Base-by-base conservation (phyloP, 2,113 vertebrate species). In the Dendropsophus ebraccatus region DNA sequence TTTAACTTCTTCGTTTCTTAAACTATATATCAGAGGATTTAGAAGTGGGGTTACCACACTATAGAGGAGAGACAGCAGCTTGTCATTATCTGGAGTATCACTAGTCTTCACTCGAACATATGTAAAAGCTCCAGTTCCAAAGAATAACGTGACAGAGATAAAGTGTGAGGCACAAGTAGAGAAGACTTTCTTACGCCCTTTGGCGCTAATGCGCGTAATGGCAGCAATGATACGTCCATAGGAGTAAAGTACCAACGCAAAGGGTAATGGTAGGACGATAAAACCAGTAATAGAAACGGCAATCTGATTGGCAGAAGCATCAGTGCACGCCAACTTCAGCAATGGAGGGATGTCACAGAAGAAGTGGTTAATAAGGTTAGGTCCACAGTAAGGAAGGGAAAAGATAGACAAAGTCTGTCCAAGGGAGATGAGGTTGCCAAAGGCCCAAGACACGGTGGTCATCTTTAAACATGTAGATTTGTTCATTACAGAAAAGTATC, bases 271-370 rank as follows among this genome's bases (percentile, higher is more conserved):
- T 9, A 87, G 77, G 10, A 87, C 77, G n/a, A 87, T 28, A 58
- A 87, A 81, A 41, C 77, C 85, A 50, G 85, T 87, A 16, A 87
- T 54, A 19, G 85, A 73, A 81, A 87, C 85, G 35, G 85, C 49
- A 62, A 81, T 81, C 37, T 87, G 30, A 62, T 87, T 87, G 25
- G 77, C 52, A 35, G 77, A 62, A 81, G 74, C 54, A 65, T 87
- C 78, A 62, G 77, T 74, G 41, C 85, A 87, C 5, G 85, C 85
- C 50, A 87, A 19, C 32, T 87, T 87, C 50, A 87, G 69, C 52
- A 87, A 5, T 56, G 85, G 85, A n/a, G 85, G 85, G 3, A 87
- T 87, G 54, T 87, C 85, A 81, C 85, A 87, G 69, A 87, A 87
- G 60, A 87, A 87, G 23, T 87, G 85, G 62, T 87, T 87, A 14